Evolutionary conservation across 2,888 invertebrate genomes (phyloP), one percentile per base, ranked within the genome.

Genomic region (Drosophila diplacantha): DNA sequence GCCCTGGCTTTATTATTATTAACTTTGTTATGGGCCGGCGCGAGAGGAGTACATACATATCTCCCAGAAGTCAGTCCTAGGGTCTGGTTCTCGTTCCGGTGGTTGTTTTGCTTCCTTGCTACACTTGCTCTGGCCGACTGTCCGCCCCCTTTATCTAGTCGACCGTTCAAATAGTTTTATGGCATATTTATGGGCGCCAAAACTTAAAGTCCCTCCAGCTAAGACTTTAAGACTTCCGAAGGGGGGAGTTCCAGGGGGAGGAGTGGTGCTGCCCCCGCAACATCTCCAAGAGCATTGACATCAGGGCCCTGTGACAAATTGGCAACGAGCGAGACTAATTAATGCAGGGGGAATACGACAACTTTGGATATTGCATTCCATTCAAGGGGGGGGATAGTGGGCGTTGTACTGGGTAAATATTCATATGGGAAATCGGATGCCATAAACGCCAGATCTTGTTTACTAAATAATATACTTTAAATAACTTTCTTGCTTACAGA

Each of bases 141-240:
- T 65, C 79, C 74, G 70, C 64, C 55, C 72, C 81, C 71, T 78
- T 81, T 81, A 78, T 81, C 76, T 75, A 75, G 71, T 71, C 53
- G 59, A 55, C 64, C 76, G 66, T 58, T 72, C 77, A 78, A 78
- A 78, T 78, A 78, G 77, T 78, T 78, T 78, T 78, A 78, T 81
- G 77, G 77, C 77, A 78, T 78, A 78, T 78, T 78, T 78, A 81
- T 78, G 81, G 79, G 73, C 77, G 81, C 77, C 81, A 67, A 77
- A 78, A 81, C 51, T 67, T 67, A 51, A 67, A 67, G 61, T 67
- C 54, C 50, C 61, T 50, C 46, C 35, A 58, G 74, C 74, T 78
- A 78, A 78, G 79, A 81, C 77, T 78, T 78, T 78, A 78, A 78
- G 81, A 71, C 77, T 68, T 60, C 43, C 52, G 41, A 38, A 46